Evolutionary conservation across 2,888 invertebrate genomes (phyloP).

Genomic region (Rhagonycha fulva): DNA sequence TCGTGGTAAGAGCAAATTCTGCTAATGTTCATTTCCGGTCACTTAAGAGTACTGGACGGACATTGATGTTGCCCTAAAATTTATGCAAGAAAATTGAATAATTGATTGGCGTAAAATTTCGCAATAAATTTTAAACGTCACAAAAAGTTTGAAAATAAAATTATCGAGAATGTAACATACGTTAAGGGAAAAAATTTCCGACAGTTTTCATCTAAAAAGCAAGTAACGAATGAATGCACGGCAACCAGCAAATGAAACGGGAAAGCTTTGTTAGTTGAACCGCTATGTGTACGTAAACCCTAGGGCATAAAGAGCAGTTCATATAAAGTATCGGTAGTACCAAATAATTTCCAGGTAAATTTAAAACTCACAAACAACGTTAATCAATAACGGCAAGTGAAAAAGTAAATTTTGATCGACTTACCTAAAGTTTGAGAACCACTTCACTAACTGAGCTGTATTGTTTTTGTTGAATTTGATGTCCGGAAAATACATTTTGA

Average conservation of each 20-base stretch:
- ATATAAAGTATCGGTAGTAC: slow-evolving; percentile 33
- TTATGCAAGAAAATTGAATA: background rate
- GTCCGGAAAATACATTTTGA: slow-evolving; percentile 99
- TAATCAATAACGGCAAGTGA: background rate
- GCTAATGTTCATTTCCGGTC: slow-evolving; percentile 39
- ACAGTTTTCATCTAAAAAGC: slow-evolving; percentile 50
- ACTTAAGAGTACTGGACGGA: slow-evolving; percentile 16
- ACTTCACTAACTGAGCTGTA: slow-evolving; percentile 99
- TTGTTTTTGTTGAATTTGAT: slow-evolving; percentile 99
- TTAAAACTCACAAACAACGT: background rate
- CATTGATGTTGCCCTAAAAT: background rate
- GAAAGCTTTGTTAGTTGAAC: slow-evolving; percentile 45
- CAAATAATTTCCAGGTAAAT: slow-evolving; percentile 30
- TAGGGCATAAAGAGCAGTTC: slow-evolving; percentile 42
- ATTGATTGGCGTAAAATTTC: background rate
- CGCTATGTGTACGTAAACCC: slow-evolving; percentile 40
- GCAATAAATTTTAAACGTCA: background rate
- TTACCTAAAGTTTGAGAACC: slow-evolving; percentile 99
- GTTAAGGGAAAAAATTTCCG: slow-evolving; percentile 45
- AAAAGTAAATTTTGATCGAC: slow-evolving; percentile 48
- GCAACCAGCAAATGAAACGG: slow-evolving; percentile 49
- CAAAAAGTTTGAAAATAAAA: background rate
- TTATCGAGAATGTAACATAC: slow-evolving; percentile 2
- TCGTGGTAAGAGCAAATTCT: slow-evolving; percentile 28
- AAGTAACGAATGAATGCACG: slow-evolving; percentile 41